Conservation (phyloP, 1,140 invertebrate species). For the Calliphora vicina region DNA sequence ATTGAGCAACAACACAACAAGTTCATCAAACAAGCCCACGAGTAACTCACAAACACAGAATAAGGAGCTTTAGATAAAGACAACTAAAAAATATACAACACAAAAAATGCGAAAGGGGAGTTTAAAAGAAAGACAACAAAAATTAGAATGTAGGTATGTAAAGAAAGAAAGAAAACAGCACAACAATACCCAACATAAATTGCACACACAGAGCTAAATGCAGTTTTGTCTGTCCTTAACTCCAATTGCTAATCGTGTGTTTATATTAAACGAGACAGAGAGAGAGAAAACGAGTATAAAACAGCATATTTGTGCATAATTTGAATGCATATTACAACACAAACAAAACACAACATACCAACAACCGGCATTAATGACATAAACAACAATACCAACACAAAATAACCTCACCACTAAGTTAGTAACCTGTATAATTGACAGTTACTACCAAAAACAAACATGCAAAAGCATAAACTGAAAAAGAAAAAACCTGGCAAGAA, state of each 20-base stretch:
- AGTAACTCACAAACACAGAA: neutral
- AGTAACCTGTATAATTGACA: neutral
- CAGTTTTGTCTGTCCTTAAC: neutral
- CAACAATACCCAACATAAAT: too few relatives aligned
- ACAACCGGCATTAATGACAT: neutral
- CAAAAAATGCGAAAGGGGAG: neutral
- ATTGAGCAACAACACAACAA: neutral
- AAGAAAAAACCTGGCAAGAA: neutral
- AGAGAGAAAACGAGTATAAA: neutral
- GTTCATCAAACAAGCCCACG: neutral
- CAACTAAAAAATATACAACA: neutral
- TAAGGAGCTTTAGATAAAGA: neutral
- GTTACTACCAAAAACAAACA: neutral
- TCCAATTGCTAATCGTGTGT: neutral
- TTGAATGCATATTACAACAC: neutral
- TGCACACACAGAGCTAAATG: neutral
- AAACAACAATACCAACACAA: neutral
- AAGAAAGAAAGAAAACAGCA: neutral
- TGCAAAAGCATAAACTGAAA: too few relatives aligned
- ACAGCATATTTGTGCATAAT: neutral
- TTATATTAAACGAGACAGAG: neutral
- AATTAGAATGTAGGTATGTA: neutral
- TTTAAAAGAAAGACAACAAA: constrained; percentile 1
- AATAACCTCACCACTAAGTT: neutral
- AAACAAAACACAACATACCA: neutral